phyloP scores from a whole-genome alignment of 2,888 invertebrate genomes.

The Unio delphinus region DNA sequence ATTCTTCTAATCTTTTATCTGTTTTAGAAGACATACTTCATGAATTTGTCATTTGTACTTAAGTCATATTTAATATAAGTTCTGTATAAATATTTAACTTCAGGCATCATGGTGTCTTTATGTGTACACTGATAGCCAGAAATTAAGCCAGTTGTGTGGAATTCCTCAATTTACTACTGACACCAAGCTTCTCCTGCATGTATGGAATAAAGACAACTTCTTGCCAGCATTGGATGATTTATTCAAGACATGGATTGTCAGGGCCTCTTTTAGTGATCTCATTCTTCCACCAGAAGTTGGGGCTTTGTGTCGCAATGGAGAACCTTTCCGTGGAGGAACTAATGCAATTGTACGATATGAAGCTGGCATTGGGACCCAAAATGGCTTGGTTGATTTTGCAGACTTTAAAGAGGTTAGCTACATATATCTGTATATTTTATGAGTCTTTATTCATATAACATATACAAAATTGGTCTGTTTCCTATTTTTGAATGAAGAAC shows the following conservation, averaged over 20 bases:
- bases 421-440: too few relatives aligned
- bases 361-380: conserved; percentile 39
- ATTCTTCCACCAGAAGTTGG: conserved; percentile 37
- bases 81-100: conserved; percentile 1
- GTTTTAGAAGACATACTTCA: too few relatives aligned
- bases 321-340: conserved; percentile 40
- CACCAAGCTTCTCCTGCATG: conserved; percentile 38
- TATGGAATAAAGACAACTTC: conserved; percentile 46
- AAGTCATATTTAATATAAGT: background rate
- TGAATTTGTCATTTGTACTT: background rate
- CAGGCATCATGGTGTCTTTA: conserved; percentile 45
- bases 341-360: conserved; percentile 47
- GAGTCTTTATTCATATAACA: too few relatives aligned
- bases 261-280: conserved; percentile 30
- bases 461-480: too few relatives aligned
- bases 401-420: conserved; percentile 31
- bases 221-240: conserved; percentile 22
- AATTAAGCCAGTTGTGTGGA: conserved; percentile 38
- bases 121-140: conserved; percentile 27
- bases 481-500: too few relatives aligned
- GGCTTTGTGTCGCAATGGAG: conserved; percentile 44
- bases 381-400: conserved; percentile 21
- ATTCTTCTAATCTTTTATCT: too few relatives aligned
- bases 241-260: conserved; percentile 31
- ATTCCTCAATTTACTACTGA: conserved; percentile 30